Evolutionary conservation across 1,140 invertebrate genomes (phyloP).

Genomic region (Drosophila saltans): DNA sequence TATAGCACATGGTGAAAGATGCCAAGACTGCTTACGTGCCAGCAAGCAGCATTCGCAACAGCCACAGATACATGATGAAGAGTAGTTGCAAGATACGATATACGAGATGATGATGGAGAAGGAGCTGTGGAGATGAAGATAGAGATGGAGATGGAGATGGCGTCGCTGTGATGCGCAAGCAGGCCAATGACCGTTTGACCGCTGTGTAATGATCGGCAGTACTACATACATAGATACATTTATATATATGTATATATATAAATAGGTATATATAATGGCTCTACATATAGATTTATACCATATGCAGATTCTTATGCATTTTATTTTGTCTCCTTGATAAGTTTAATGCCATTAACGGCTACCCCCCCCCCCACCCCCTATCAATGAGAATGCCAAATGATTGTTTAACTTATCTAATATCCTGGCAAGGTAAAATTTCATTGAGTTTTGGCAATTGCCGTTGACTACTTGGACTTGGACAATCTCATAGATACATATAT

Average conservation of each 20-base stretch:
- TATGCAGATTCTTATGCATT: constrained; percentile 62
- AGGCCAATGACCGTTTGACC: constrained; percentile 82
- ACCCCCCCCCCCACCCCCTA: constrained; percentile 4
- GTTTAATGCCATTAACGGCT: constrained; percentile 62
- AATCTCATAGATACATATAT: constrained; percentile 7
- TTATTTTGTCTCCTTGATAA: constrained; percentile 27
- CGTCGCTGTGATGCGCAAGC: constrained; percentile 47
- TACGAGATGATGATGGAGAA: not conserved
- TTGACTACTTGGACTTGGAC: not conserved
- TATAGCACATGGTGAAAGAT: constrained; percentile 66
- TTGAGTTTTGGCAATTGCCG: constrained; percentile 65
- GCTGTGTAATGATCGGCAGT: constrained; percentile 69
- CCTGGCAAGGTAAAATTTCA: constrained; percentile 47
- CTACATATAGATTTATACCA: not conserved
- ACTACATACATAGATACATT: constrained; percentile 26
- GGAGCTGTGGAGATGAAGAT: not conserved
- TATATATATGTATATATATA: not conserved
- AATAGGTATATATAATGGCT: constrained; percentile 1
- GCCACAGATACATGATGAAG: constrained; percentile 29
- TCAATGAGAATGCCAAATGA: too few relatives aligned
- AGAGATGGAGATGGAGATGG: constrained; percentile 10
- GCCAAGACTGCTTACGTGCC: constrained; percentile 72
- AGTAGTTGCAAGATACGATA: constrained; percentile 48
- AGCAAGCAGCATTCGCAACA: constrained; percentile 32
- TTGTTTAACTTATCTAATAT: constrained; percentile 62